Conservation (phyloP, 2,888 invertebrate species). For the Furcula furcula region DNA sequence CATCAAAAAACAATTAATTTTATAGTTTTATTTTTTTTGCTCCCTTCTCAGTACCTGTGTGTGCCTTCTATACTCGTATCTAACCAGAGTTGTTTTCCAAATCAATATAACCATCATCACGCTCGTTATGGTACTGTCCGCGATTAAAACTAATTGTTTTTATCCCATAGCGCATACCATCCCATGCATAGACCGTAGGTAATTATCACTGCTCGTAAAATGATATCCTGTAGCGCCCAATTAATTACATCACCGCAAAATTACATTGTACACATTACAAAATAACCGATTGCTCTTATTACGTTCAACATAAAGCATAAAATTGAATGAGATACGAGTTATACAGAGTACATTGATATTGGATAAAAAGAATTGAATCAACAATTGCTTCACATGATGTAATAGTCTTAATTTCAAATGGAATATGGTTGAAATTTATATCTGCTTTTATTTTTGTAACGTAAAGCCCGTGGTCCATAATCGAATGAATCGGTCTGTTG, state of each 20-base stretch:
- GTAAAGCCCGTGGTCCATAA: not conserved
- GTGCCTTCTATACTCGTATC: no score
- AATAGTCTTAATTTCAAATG: not conserved
- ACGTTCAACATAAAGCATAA: not conserved
- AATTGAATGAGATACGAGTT: not conserved
- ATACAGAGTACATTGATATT: not conserved
- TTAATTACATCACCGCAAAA: slow-evolving; percentile 41
- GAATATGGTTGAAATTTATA: slow-evolving; percentile 33
- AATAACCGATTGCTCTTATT: slow-evolving; percentile 9
- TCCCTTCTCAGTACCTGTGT: no score
- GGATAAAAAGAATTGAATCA: not conserved
- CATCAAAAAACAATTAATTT: no score
- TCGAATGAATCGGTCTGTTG: not conserved
- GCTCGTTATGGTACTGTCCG: not conserved
- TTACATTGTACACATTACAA: slow-evolving; percentile 6
- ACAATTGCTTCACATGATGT: not conserved
- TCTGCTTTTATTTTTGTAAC: not conserved
- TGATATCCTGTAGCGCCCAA: slow-evolving; percentile 48
- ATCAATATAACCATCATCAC: not conserved
- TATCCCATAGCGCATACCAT: slow-evolving; percentile 11
- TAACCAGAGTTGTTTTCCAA: not conserved
- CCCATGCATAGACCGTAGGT: slow-evolving; percentile 27
- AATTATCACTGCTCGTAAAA: slow-evolving; percentile 46
- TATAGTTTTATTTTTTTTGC: no score
- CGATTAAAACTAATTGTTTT: not conserved